Conservation (phyloP, 2,797 vertebrate species). For the Rachycentron canadum region DNA sequence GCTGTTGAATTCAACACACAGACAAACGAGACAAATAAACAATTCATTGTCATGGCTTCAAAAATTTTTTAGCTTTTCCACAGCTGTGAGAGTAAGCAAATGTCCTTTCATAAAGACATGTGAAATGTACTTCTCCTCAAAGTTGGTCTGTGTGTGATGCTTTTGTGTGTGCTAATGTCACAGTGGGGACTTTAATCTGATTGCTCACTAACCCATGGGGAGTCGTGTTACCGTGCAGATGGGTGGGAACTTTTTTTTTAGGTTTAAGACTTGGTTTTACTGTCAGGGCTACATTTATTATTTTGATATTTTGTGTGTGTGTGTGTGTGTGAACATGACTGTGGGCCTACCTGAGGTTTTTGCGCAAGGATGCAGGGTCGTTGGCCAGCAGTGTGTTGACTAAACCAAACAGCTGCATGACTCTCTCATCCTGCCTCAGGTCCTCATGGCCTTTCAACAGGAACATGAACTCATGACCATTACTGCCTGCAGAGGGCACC, state of each 20-base stretch:
- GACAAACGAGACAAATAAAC: conserved; percentile 20
- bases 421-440: conserved; percentile 96
- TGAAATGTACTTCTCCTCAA: not conserved
- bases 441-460: conserved; percentile 98
- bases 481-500: conserved; percentile 90
- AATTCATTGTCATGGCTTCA: not conserved
- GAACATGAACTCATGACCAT: conserved; percentile 99
- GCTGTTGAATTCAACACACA: conserved; percentile 74
- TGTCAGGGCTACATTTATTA: too few species aligned
- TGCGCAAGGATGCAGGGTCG: conserved; percentile 96
- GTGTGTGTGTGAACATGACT: not conserved
- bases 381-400: conserved; percentile 98
- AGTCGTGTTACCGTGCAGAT: too few species aligned
- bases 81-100: not conserved
- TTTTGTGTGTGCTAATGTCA: not conserved
- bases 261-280: too few species aligned
- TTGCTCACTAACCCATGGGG: too few species aligned
- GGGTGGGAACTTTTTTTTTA: too few species aligned
- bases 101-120: not conserved
- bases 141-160: not conserved
- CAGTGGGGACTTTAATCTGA: too few species aligned
- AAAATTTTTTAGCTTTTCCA: too few species aligned
- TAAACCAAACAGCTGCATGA: conserved; percentile 99
- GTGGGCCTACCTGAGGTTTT: conserved; percentile 93
- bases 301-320: too few species aligned